phyloP scores from a whole-genome alignment of 2,113 vertebrate genomes.

The Loxodonta africana region DNA sequence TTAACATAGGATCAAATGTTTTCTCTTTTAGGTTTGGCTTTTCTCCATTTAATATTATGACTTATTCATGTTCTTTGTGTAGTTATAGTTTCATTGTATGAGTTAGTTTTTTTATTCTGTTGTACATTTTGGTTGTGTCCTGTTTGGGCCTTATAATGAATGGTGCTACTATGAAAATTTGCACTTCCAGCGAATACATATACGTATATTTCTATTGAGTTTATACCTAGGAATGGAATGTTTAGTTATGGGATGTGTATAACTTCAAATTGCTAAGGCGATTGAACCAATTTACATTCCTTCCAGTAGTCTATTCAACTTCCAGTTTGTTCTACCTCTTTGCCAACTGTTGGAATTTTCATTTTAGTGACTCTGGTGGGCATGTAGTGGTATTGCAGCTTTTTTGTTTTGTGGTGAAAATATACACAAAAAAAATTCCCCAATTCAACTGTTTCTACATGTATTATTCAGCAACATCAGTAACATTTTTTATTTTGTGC shows the following conservation, averaged over 20 bases:
- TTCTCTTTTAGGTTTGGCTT: background rate
- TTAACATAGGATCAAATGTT: background rate
- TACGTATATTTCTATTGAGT: background rate
- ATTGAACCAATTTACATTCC: background rate
- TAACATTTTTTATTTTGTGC: too few relatives aligned
- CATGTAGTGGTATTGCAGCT: background rate
- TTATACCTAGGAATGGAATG: background rate
- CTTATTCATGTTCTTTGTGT: background rate
- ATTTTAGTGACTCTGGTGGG: background rate
- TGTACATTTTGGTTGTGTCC: background rate
- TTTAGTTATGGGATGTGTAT: background rate
- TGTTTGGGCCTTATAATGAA: background rate
- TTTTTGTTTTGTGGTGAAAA: background rate
- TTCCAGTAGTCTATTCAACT: background rate
- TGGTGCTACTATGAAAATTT: background rate
- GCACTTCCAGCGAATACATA: background rate
- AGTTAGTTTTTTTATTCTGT: background rate
- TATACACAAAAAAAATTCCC: too few relatives aligned
- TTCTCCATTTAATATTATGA: background rate
- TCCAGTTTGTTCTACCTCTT: background rate
- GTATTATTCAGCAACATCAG: too few relatives aligned
- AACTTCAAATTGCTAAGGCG: slow-evolving; percentile 1
- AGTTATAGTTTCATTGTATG: background rate
- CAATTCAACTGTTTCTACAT: too few relatives aligned
- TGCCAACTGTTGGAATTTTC: background rate